These are phyloP conservation scores for Trachelipus rathkii DNA, from an alignment of 1,140 invertebrate genomes.

Conservation along the genomic window DNA sequence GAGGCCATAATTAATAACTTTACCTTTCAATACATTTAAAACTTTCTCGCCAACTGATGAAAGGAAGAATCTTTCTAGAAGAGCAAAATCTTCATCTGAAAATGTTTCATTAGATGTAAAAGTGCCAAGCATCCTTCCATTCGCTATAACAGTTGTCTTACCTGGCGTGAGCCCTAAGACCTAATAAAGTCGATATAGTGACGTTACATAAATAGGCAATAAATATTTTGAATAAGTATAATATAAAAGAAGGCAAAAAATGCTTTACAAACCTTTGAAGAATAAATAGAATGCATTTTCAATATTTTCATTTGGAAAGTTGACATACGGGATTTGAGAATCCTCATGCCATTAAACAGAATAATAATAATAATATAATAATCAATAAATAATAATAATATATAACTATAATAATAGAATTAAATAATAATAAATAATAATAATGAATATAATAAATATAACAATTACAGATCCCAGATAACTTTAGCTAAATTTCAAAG, in stretches of 20 bases:
- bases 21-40: conserved; percentile 39
- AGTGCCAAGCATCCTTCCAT: conserved; percentile 87
- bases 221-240: no score
- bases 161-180: neutral
- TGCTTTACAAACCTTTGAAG: conserved; percentile 30
- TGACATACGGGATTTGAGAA: conserved; percentile 43
- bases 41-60: conserved; percentile 60
- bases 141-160: conserved; percentile 63
- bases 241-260: no score
- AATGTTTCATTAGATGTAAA: conserved; percentile 72
- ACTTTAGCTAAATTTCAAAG: no score
- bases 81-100: conserved; percentile 80
- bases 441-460: no score
- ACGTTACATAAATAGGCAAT: no score
- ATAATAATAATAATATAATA: neutral
- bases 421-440: conserved; percentile 9
- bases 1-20: neutral
- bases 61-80: conserved; percentile 77
- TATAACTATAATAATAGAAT: conserved; percentile 48
- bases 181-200: neutral
- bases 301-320: conserved; percentile 40
- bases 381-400: neutral
- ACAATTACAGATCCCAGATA: no score
- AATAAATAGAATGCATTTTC: conserved; percentile 37
- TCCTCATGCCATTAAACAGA: conserved; percentile 53